A percentile compares a stretch with the other conserved stretches of the same genome.
phyloP scores from a whole-genome alignment of 2,888 invertebrate genomes.

The Fissipunctia ypsillon region DNA sequence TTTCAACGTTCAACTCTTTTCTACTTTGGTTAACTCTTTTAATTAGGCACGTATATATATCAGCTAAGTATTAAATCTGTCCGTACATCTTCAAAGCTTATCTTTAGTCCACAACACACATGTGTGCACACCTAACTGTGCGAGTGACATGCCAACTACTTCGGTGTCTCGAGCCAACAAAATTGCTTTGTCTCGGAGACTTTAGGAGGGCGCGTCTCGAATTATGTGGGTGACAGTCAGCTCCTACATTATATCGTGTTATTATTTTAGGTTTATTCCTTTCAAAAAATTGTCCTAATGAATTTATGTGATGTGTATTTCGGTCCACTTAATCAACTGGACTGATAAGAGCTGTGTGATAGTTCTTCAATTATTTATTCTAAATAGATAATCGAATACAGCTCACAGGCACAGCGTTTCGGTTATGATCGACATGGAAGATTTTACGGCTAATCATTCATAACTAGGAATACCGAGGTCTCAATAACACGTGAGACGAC shows the following conservation, averaged over 20 bases:
- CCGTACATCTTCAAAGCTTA: constrained; percentile 74
- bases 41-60: constrained; percentile 45
- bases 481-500: background rate
- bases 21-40: too few relatives aligned
- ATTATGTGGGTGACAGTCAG: constrained; percentile 76
- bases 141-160: constrained; percentile 82
- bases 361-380: background rate
- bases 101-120: constrained; percentile 76
- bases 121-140: constrained; percentile 68
- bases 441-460: background rate
- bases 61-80: constrained; percentile 43
- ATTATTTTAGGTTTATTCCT: constrained; percentile 74
- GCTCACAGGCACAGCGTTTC: background rate
- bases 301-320: constrained; percentile 25
- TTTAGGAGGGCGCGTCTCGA: constrained; percentile 77
- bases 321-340: background rate
- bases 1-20: too few relatives aligned
- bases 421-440: background rate
- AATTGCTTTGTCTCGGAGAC: constrained; percentile 83
- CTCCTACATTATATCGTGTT: constrained; percentile 70
- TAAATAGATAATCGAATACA: background rate
- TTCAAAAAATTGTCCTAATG: constrained; percentile 61
- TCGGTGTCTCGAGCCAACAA: constrained; percentile 79
- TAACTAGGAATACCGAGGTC: background rate
- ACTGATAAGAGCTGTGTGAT: background rate